These are phyloP conservation scores for Sminthurinus signatus DNA, from an alignment of 1,140 invertebrate genomes.

Conservation along the genomic window DNA sequence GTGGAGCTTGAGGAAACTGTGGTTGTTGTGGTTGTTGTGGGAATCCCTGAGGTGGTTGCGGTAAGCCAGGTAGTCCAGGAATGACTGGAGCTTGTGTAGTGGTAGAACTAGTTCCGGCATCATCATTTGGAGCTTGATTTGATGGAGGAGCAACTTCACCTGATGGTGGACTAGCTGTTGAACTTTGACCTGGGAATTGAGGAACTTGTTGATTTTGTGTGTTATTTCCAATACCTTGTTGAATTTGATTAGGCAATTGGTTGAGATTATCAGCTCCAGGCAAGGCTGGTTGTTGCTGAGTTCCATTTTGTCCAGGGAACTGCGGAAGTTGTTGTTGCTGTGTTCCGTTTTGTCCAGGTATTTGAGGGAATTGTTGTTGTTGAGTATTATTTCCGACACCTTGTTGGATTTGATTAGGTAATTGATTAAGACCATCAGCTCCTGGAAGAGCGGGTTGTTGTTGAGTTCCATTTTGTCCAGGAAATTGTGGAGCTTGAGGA, in stretches of 20 bases:
- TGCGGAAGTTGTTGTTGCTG: slow-evolving; percentile 6
- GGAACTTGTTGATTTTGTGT: no score
- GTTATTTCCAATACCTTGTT: not conserved
- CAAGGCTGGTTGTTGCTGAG: no score
- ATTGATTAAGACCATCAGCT: not conserved
- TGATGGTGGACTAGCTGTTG: not conserved
- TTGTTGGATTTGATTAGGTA: slow-evolving; percentile 1
- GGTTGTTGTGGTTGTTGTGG: no score
- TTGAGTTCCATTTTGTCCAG: slow-evolving; percentile 1
- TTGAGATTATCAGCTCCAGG: not conserved
- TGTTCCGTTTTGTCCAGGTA: not conserved
- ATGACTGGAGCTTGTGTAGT: not conserved
- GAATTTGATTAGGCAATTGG: not conserved
- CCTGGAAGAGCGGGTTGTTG: not conserved
- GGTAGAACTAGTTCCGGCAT: not conserved
- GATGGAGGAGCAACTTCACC: not conserved
- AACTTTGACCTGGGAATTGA: slow-evolving; percentile 20
- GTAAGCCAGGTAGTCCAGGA: not conserved
- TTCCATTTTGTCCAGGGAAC: no score
- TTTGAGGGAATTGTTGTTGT: slow-evolving; percentile 2
- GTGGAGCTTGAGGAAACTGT: no score
- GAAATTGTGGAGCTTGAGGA: not conserved
- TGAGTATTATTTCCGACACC: not conserved
- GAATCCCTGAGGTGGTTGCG: no score
- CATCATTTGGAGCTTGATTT: not conserved